A percentile compares a stretch with the other conserved stretches of the same genome.
Evolutionary conservation across 2,113 vertebrate species (phyloP).

Genomic region (Lepidothrix coronata): DNA sequence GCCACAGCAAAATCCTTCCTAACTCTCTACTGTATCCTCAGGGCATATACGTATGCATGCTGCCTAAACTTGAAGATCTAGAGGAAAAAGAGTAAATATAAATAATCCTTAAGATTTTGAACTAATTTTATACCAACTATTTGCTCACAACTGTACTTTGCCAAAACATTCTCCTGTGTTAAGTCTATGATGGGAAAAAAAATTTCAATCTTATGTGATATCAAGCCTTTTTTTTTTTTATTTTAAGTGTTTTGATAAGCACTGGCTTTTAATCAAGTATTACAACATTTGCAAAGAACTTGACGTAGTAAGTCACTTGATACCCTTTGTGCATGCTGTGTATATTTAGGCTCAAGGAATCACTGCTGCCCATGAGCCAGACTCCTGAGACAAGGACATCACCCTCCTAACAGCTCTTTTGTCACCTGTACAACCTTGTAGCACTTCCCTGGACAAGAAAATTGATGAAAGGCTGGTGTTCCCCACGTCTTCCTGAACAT

Average conservation of each 20-base stretch:
- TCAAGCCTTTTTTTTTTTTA: not conserved
- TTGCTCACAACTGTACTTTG: not conserved
- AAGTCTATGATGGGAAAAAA: not conserved
- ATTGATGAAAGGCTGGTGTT: not conserved
- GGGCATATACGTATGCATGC: not conserved
- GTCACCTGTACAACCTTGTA: not conserved
- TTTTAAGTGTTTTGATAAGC: constrained; percentile 1
- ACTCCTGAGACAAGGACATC: not conserved
- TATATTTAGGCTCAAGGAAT: not conserved
- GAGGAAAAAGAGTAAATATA: not conserved
- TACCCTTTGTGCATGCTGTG: not conserved
- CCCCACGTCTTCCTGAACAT: not conserved
- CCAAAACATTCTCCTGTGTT: not conserved
- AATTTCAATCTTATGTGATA: not conserved
- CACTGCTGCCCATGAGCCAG: not conserved
- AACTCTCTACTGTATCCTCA: not conserved
- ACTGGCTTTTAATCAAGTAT: not conserved
- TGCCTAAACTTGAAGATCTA: not conserved
- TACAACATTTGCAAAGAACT: not conserved
- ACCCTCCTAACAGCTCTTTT: not conserved
- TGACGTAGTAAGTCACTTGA: not conserved
- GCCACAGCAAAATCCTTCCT: not conserved
- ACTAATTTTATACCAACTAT: not conserved
- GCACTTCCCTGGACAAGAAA: not conserved
- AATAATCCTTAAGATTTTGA: not conserved